phyloP scores from a whole-genome alignment of 92 coral and sea anemone genomes.

The Phenganax stokvisi region DNA sequence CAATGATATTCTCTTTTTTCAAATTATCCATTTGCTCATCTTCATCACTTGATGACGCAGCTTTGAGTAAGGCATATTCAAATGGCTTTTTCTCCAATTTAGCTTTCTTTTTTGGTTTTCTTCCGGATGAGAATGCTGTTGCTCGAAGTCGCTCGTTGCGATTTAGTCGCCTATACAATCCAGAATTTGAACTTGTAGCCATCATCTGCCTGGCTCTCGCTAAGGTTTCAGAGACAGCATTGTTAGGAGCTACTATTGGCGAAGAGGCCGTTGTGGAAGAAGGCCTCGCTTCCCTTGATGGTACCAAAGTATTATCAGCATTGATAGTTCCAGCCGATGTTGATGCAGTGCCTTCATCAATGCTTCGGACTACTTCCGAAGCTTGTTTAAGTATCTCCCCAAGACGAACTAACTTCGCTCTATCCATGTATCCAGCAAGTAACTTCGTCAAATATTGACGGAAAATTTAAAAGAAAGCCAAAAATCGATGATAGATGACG shows the following conservation, averaged over 20 bases:
- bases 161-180: slow-evolving; percentile 42
- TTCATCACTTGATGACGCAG: too few species aligned
- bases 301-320: background rate
- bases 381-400: slow-evolving; percentile 37
- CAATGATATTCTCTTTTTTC: too few species aligned
- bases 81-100: too few species aligned
- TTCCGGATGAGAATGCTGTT: background rate
- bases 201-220: slow-evolving; percentile 41
- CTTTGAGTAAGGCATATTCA: too few species aligned
- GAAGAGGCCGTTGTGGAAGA: slow-evolving; percentile 18
- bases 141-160: slow-evolving; percentile 42
- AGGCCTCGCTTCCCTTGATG: slow-evolving; percentile 10
- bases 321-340: background rate
- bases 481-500: too few species aligned
- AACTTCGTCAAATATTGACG: too few species aligned
- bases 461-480: too few species aligned
- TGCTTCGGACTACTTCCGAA: slow-evolving; percentile 26
- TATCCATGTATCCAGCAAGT: background rate
- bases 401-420: background rate
- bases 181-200: slow-evolving; percentile 39
- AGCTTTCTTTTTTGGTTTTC: background rate
- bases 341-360: background rate
- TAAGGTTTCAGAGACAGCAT: slow-evolving; percentile 36
- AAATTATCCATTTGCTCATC: too few species aligned
- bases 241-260: background rate